Percentiles rank a stretch among this genome's conserved stretches.
phyloP scores from a whole-genome alignment of 2,797 vertebrate species.

The Paramormyrops hopkinsi region DNA sequence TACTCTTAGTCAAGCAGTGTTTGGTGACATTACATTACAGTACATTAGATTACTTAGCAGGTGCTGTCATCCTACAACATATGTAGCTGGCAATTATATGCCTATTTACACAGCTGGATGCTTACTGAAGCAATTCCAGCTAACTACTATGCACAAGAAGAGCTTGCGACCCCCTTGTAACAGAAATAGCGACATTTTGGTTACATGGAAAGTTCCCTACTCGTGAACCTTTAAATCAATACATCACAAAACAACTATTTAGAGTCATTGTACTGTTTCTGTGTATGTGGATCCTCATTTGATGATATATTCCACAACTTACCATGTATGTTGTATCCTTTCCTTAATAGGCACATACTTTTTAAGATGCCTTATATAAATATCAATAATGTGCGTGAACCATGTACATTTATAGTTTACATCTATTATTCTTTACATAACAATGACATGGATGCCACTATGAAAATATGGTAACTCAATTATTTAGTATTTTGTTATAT shows the following conservation, averaged over 20 bases:
- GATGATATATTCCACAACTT: neutral
- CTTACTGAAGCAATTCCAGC: constrained; percentile 1
- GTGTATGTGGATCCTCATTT: neutral
- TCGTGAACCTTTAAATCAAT: neutral
- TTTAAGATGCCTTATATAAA: neutral
- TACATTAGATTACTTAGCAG: neutral
- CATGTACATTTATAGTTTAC: neutral
- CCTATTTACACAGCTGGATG: constrained; percentile 6
- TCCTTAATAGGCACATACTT: neutral
- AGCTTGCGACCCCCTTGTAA: neutral
- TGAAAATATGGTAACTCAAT: neutral
- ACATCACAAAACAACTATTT: neutral
- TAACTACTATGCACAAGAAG: neutral
- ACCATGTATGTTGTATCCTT: neutral
- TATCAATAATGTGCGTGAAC: neutral
- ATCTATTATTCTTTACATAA: neutral
- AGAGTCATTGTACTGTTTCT: neutral
- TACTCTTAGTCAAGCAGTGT: neutral
- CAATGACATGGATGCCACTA: neutral
- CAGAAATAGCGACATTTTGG: neutral
- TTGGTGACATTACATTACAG: neutral
- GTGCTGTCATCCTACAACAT: neutral
- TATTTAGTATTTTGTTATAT: neutral
- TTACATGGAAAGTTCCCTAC: neutral
- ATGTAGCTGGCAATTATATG: constrained; percentile 6